Evolutionary conservation across 2,888 invertebrate genomes (phyloP), one percentile per base, ranked within the genome.

Genomic region (Luperina testacea): DNA sequence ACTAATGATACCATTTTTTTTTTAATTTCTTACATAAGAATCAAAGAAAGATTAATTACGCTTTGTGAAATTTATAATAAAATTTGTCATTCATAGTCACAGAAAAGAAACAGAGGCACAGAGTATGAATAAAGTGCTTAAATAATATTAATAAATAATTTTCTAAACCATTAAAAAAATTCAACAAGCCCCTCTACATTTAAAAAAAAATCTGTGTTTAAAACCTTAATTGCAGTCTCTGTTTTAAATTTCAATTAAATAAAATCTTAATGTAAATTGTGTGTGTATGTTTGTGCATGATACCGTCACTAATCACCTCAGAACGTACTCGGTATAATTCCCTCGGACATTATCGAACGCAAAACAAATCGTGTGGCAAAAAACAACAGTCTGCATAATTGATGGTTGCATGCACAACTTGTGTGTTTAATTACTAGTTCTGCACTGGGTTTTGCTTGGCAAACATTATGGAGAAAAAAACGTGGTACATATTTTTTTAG

Each of bases 281-380:
- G 64, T 73, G 15, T 69, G 68, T 84, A 57, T 81, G 81, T 75
- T 57, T 83, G 87, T 75, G 51, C 84, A 83, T 42, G 70, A 74
- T 80, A 80, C 79, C 81, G 75, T 80, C 48, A 82, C 81, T 79
- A 87, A 90, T 81, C 77, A 78, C 81, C 51, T 71, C 65, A 45
- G 65, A 17, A 69, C 69, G 32, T 20, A 48, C 38, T 69, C 64
- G 63, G 63, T 68, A 80, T 86, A 88, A 89, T 86, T 77, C 72
- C 42, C 45, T 77, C 72, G 67, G 83, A 86, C 86, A 78, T 86
- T 78, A 87, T 89, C 78, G 80, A 85, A 86, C 76, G 84, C 82
- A 86, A 84, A 90, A 89, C 86, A 90, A 88, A 89, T 86, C 70
- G 86, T 57, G 70, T 67, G 38, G 82, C 68, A 87, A 89, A 81